These are phyloP conservation scores for Pyrgilauda ruficollis DNA, from an alignment of 2,113 vertebrate genomes.

Conservation along the genomic window DNA sequence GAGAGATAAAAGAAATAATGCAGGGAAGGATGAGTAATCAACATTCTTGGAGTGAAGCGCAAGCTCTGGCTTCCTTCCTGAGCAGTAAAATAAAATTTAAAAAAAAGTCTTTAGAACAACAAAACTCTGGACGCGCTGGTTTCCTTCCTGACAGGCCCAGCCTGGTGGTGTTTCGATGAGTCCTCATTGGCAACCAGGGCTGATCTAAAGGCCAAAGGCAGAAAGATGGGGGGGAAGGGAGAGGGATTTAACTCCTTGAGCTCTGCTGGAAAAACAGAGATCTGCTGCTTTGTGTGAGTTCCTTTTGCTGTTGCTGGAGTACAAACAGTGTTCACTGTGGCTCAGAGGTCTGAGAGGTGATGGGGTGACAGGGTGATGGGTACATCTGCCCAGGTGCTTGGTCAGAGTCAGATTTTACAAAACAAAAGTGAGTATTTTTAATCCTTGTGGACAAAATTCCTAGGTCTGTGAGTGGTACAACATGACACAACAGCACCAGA, in stretches of 20 bases:
- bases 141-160: slow-evolving; percentile 86
- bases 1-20: slow-evolving; percentile 70
- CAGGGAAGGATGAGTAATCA: slow-evolving; percentile 74
- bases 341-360: neutral
- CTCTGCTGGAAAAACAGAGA: neutral
- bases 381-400: neutral
- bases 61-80: slow-evolving; percentile 89
- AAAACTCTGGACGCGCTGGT: slow-evolving; percentile 77
- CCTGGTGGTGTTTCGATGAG: slow-evolving; percentile 74
- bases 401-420: neutral
- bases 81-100: slow-evolving; percentile 82
- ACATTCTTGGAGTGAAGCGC: slow-evolving; percentile 79
- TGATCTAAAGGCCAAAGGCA: slow-evolving; percentile 73
- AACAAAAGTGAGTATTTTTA: neutral
- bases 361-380: neutral
- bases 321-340: accelerated
- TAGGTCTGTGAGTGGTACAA: neutral
- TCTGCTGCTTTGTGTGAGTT: neutral
- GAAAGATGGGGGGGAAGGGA: slow-evolving; percentile 65
- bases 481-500: neutral
- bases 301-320: neutral
- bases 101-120: slow-evolving; percentile 86
- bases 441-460: neutral
- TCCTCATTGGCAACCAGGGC: slow-evolving; percentile 69
- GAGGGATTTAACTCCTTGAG: slow-evolving; percentile 75